A percentile compares a stretch with the other conserved stretches of the same genome.
These are phyloP conservation scores for Melanotaenia nigrans DNA, from an alignment of 2,797 vertebrate genomes.

Conservation along the genomic window DNA sequence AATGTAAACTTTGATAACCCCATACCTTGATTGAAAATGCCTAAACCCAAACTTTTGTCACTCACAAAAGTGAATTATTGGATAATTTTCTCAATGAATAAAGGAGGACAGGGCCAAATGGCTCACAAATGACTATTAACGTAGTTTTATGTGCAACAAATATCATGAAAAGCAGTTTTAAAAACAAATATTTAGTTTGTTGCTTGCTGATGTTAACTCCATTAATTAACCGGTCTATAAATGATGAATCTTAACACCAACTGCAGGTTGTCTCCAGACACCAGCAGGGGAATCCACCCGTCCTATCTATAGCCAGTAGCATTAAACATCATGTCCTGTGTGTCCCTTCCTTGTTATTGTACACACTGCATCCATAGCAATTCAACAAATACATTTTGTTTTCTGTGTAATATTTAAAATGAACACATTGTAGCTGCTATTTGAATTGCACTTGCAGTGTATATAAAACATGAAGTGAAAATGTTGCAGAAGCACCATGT, in stretches of 20 bases:
- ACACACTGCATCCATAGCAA: not conserved
- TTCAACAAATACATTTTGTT: not conserved
- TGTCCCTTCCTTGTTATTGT: not conserved
- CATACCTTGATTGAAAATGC: no score
- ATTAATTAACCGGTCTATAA: constrained; percentile 7
- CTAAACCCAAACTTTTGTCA: not conserved
- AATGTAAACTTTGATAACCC: no score
- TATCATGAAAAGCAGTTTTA: not conserved
- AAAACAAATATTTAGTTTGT: not conserved
- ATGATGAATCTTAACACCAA: constrained; percentile 1
- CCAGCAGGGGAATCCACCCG: not conserved
- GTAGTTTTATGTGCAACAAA: not conserved
- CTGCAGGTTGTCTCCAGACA: not conserved
- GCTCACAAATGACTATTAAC: not conserved
- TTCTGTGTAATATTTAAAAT: constrained; percentile 1
- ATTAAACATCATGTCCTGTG: not conserved
- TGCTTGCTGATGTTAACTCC: not conserved
- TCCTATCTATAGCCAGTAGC: not conserved
- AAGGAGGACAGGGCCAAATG: not conserved
- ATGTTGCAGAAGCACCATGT: constrained; percentile 34
- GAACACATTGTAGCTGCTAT: constrained; percentile 24
- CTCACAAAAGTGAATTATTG: not conserved
- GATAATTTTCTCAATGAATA: not conserved
- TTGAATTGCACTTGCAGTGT: constrained; percentile 38
- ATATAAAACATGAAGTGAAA: not conserved